Conservation (phyloP, 2,113 vertebrate genomes). For the Tinamus guttatus region DNA sequence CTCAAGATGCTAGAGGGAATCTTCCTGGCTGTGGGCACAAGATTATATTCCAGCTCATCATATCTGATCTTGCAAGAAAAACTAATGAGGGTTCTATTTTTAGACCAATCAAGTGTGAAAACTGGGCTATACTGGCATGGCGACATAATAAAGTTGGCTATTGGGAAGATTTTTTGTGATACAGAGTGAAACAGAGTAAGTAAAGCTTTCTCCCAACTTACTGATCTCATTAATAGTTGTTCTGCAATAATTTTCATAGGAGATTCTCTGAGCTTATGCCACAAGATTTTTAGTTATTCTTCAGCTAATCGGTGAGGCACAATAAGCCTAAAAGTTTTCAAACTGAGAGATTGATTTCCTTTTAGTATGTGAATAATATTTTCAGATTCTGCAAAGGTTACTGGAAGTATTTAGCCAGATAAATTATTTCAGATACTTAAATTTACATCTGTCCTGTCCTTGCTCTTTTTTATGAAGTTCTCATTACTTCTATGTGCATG, state of each 20-base stretch:
- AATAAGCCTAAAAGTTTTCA: background rate
- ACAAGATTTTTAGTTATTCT: background rate
- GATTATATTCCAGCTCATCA: background rate
- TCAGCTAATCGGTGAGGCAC: background rate
- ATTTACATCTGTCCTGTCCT: background rate
- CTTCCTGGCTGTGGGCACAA: background rate
- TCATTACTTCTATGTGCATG: background rate
- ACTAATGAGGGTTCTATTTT: constrained; percentile 42
- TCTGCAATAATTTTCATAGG: background rate
- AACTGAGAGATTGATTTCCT: background rate
- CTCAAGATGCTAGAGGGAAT: background rate
- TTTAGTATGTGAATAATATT: background rate
- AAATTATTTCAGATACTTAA: background rate
- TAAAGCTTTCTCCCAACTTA: background rate
- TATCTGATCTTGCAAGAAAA: background rate
- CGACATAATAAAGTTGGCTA: background rate
- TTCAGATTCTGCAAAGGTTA: background rate
- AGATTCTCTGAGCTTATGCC: background rate
- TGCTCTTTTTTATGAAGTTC: background rate
- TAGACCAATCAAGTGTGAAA: constrained; percentile 29
- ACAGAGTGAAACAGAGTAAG: background rate
- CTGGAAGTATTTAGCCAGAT: background rate
- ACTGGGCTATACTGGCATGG: background rate
- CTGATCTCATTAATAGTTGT: accelerated
- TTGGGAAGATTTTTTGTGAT: background rate